Percentiles rank a stretch among this genome's conserved stretches.
phyloP scores from a whole-genome alignment of 2,888 invertebrate species.

The Campoletis raptor region DNA sequence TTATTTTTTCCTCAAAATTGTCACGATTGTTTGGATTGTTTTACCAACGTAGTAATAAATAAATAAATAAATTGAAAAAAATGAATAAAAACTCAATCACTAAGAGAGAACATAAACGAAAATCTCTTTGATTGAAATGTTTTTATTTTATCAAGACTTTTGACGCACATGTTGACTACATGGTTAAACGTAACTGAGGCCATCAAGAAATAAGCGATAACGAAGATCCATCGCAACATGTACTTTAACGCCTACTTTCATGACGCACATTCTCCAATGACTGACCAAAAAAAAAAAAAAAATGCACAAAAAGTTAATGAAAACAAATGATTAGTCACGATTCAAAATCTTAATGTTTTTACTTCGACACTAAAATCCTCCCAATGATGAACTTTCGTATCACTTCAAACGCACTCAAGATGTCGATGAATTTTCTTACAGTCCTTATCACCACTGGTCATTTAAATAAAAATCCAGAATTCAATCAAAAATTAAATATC shows the following conservation, averaged over 20 bases:
- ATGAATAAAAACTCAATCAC: background rate
- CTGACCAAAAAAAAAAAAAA: conserved; percentile 1
- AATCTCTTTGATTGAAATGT: conserved; percentile 46
- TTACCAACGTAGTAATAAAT: background rate
- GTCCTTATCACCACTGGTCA: background rate
- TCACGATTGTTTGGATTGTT: background rate
- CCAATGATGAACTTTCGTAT: background rate
- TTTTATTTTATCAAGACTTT: conserved; percentile 44
- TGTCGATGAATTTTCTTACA: background rate
- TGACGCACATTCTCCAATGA: conserved; percentile 60
- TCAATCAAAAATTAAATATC: background rate
- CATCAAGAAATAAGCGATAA: conserved; percentile 58
- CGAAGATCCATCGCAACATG: conserved; percentile 32
- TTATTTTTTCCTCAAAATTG: background rate
- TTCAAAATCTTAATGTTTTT: background rate
- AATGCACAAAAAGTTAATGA: background rate
- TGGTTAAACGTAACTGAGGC: conserved; percentile 51
- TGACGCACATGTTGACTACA: conserved; percentile 67
- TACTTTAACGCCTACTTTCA: conserved; percentile 54
- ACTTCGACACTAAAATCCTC: background rate
- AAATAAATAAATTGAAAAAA: background rate
- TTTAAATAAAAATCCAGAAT: background rate
- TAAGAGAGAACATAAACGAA: background rate
- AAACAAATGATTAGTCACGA: background rate
- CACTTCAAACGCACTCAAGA: background rate